Base-by-base conservation (phyloP, 2,797 vertebrate species). In the Lutjanus argentimaculatus region DNA sequence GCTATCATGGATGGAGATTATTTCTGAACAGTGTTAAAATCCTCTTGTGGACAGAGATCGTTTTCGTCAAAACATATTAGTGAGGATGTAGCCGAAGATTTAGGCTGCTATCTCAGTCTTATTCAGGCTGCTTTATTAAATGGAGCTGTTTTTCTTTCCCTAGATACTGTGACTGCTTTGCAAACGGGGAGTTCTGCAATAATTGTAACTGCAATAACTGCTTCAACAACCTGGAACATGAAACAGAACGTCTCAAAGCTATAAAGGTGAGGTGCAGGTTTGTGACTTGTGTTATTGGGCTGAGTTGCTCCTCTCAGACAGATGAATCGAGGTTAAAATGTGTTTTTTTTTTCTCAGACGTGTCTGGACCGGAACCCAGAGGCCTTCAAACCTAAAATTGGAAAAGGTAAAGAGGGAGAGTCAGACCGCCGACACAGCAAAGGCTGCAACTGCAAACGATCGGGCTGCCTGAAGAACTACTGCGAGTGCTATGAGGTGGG, bases 151-250 rank as follows among this genome's bases (percentile, higher is more conserved):
- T 19, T 57, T 14, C 66, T 62, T 49, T 53, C 52, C 92, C 25
- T 82, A 99, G 99, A 82, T 99, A 99, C 72, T 99, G 99, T 45
- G 99, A 99, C 93, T 99, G 99, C 87, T 99, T 99, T 94, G 98
- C 99, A 57, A 99, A 99, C 0, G 98, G 99, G 53, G 99, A 99
- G 94, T 99, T 99, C 94, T 99, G 99, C 92, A 99, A 97, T 90
- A 99, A 97, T 90, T 99, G 99, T 87, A 99, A 99, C 92, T 99
- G 99, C 91, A 99, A 98, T 68, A 99, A 99, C 91, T 99, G 99
- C 90, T 99, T 98, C 57, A 99, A 99, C 90, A 99, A 99, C 93
- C 95, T 99, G 87, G 98, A 99, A 84, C 98, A 99, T 57, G 99
- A 99, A 94, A 98, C 98, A 0, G 98, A 99, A 46, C 96, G 99